Conservation (phyloP, 1,140 invertebrate genomes). For the Drosophila albomicans region DNA sequence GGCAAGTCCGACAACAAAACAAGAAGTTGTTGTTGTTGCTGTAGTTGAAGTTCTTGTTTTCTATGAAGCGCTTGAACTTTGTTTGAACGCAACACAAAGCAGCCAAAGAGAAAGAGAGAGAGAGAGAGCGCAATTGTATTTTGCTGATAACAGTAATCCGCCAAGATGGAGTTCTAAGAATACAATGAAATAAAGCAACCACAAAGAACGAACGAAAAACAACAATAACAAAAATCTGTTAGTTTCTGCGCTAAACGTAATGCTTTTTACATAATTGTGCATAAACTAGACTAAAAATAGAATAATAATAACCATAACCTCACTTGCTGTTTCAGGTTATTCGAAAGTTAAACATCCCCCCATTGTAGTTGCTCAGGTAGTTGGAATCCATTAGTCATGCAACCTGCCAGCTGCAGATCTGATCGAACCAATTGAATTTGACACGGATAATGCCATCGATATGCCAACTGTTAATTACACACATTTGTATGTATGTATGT, state of each 20-base stretch:
- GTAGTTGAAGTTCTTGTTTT: slow-evolving; percentile 10
- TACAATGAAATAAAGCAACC: neutral
- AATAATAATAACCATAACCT: no score
- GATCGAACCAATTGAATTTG: no score
- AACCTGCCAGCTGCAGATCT: no score
- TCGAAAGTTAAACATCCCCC: no score
- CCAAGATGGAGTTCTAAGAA: slow-evolving; percentile 12
- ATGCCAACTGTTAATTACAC: slow-evolving; percentile 27
- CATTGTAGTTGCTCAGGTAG: no score
- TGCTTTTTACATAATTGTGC: neutral
- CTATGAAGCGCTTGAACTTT: slow-evolving; percentile 47
- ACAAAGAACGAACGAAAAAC: neutral
- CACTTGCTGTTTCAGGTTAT: neutral
- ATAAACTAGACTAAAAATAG: neutral
- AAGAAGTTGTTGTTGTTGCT: slow-evolving; percentile 11
- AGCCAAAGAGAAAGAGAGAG: slow-evolving; percentile 2
- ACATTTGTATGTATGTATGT: neutral
- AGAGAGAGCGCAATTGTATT: slow-evolving; percentile 16
- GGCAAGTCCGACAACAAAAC: slow-evolving; percentile 12
- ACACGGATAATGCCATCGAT: no score
- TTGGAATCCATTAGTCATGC: no score
- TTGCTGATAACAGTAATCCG: slow-evolving; percentile 50
- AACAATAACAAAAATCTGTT: neutral
- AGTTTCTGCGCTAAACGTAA: neutral
- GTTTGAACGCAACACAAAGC: slow-evolving; percentile 23